Base-by-base conservation (phyloP, 2,797 vertebrate species). In the Sarcoramphus papa region DNA sequence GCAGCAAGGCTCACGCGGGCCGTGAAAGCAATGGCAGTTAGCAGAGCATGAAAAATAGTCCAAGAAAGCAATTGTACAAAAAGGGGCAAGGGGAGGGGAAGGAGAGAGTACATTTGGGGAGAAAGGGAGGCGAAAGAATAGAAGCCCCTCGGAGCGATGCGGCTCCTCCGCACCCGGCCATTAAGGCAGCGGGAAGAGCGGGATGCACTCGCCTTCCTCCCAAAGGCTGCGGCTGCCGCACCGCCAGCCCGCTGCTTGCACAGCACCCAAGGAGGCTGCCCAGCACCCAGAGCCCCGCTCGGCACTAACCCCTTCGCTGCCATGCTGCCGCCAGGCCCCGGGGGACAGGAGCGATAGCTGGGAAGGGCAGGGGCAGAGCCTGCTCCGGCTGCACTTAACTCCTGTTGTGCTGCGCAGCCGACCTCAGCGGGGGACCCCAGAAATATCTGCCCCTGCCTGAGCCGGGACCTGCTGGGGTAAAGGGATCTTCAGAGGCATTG, bases 31-130 rank as follows among this genome's bases (percentile, higher is more conserved):
- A 11, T 19, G 80, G 95, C 94, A 18, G 47, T 77, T 81, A 96
- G 90, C 95, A 33, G 95, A 96, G 97, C 97, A 72, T 96, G 96
- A 80, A 92, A 91, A 96, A 95, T 89, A 73, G 91, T 24, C 95
- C 95, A 19, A 43, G 95, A 96, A 89, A 96, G 96, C 75, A 9
- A 79, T 63, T 2, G 95, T 79, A 90, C 74, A 63, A 82, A 93
- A 83, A 83, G 90, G 83, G 89, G 35, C 3, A 31, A 72, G 51
- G 70, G 72, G 80, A 81, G 53, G 70, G 80, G n/a, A 72, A 7
- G 90, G 16, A 53, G 78, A n/a, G 80, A 92, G 90, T 16, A 41
- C 88, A 20, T 79, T 3, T 35, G 70, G 91, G 90, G 94, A 82
- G 70, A 94, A 65, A 27, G 16, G 79, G 19, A 33, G 62, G 80